phyloP scores from a whole-genome alignment of 2,113 vertebrate species.

The Rhagologus leucostigma region DNA sequence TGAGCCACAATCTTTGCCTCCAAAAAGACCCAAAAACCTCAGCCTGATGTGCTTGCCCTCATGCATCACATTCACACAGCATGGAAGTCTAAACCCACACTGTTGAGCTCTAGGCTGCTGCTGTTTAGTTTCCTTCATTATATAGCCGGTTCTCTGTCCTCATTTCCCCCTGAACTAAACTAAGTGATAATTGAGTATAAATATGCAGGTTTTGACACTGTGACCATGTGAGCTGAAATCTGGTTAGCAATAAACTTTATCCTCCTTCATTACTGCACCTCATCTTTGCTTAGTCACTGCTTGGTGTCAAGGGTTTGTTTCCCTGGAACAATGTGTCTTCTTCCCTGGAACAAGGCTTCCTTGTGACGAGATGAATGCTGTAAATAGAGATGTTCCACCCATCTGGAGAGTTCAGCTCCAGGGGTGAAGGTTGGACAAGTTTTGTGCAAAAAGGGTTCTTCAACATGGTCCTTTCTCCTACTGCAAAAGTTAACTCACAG shows the following conservation, averaged over 20 bases:
- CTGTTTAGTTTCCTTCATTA: accelerated
- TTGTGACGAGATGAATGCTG: not conserved
- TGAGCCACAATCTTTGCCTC: not conserved
- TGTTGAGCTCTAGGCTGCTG: not conserved
- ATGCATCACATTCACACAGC: not conserved
- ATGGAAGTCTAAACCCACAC: not conserved
- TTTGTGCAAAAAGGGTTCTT: not conserved
- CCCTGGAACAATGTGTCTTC: not conserved
- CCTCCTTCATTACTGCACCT: not conserved
- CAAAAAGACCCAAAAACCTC: not conserved
- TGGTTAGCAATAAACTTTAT: not conserved
- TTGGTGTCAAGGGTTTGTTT: not conserved
- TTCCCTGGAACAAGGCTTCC: not conserved
- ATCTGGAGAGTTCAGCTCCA: not conserved
- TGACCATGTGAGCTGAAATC: not conserved
- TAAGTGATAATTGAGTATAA: not conserved
- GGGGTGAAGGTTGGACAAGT: not conserved
- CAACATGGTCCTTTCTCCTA: not conserved
- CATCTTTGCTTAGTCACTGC: not conserved
- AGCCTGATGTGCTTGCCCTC: not conserved
- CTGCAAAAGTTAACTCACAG: not conserved
- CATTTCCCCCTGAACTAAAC: not conserved
- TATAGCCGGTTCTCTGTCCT: not conserved
- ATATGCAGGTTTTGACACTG: not conserved
- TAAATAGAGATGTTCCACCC: not conserved